These are phyloP conservation scores for Isurus oxyrinchus DNA, from an alignment of 2,113 vertebrate genomes.

Conservation along the genomic window DNA sequence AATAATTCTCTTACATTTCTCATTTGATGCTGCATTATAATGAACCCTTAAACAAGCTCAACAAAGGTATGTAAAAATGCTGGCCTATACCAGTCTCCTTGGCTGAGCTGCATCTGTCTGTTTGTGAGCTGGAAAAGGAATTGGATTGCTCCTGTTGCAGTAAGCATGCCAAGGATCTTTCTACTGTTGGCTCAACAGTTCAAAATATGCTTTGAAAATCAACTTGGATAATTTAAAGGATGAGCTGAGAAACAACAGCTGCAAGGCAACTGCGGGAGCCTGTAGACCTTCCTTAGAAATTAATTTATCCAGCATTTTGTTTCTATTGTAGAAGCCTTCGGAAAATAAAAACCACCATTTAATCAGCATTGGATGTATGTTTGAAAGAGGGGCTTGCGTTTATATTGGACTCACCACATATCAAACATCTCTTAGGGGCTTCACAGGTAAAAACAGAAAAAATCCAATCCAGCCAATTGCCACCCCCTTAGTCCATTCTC, in stretches of 20 bases:
- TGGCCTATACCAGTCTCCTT: neutral
- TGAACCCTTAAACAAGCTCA: neutral
- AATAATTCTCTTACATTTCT: neutral
- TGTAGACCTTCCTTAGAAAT: neutral
- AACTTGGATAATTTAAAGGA: neutral
- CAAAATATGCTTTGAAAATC: neutral
- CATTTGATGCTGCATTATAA: neutral
- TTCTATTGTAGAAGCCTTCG: neutral
- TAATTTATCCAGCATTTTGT: neutral
- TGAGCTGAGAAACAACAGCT: neutral
- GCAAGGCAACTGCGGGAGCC: neutral
- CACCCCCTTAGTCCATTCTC: neutral
- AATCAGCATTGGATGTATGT: neutral
- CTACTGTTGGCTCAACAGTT: neutral
- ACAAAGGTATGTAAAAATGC: neutral
- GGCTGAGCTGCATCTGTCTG: neutral
- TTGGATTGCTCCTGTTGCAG: neutral
- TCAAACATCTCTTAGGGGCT: neutral
- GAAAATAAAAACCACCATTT: neutral
- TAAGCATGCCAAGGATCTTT: neutral
- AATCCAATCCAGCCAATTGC: neutral
- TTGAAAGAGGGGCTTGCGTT: neutral
- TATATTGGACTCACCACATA: neutral
- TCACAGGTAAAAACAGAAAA: neutral
- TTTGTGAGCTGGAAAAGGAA: neutral